Percentiles rank a stretch among this genome's conserved stretches.
Evolutionary conservation across 2,113 vertebrate species (phyloP).

Genomic region (Axis porcinus): DNA sequence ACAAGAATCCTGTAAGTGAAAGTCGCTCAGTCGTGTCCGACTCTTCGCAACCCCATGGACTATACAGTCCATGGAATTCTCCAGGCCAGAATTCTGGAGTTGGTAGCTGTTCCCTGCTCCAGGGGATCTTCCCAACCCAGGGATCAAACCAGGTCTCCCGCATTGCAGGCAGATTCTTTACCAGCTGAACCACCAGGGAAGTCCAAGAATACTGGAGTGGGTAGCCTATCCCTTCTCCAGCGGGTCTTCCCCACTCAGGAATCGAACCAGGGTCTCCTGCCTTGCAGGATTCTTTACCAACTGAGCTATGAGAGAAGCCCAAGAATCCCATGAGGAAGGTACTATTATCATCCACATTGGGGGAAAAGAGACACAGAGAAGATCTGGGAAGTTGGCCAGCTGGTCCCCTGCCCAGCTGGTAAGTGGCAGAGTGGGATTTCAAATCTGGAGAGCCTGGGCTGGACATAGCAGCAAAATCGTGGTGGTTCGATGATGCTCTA

Average conservation of each 20-base stretch:
- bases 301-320: neutral
- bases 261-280: neutral
- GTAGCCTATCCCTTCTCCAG: neutral
- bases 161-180: neutral
- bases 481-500: accelerated
- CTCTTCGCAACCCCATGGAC: neutral
- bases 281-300: neutral
- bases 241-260: neutral
- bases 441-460: neutral
- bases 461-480: neutral
- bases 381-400: neutral
- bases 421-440: neutral
- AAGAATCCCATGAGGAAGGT: neutral
- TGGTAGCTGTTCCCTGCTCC: neutral
- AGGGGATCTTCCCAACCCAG: neutral
- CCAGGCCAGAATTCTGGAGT: neutral
- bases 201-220: neutral
- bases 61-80: neutral
- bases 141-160: neutral
- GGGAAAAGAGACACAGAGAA: neutral
- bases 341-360: accelerated
- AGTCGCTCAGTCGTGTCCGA: neutral
- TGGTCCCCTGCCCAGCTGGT: too few species aligned
- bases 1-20: accelerated
- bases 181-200: neutral